Base-by-base conservation (phyloP, 2,797 vertebrate genomes). In the Sphaeramia orbicularis region DNA sequence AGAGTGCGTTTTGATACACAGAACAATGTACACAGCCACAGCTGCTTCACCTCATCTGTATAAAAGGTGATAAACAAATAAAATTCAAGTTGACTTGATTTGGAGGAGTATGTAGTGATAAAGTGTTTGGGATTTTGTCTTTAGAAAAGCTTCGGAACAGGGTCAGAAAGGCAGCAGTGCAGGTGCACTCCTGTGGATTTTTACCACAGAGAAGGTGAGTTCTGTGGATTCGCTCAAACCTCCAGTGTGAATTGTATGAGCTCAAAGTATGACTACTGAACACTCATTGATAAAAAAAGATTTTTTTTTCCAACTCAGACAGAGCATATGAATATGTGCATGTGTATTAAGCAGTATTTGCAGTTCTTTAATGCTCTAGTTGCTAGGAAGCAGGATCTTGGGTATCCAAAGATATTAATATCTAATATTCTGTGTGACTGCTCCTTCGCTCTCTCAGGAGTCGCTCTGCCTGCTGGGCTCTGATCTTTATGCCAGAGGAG, bases 321-420 rank as follows among this genome's bases (percentile, higher is more conserved):
- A 36, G 7, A 30, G 5, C 16, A 42, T 30, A 43, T 45, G 2
- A 42, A 35, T 35, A 27, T 42, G n/a, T 10, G 13, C 15, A 51
- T 78, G 48, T 49, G 42, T 45, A 54, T 57, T 11, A 37, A 62
- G 3, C 30, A 47, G 32, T 38, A 66, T 16, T 70, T 57, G 67
- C 58, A 45, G 8, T 75, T 78, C 58, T 60, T 62, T 52, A 66
- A 12, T 58, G 60, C 69, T 81, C 72, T 75, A 64, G 88, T 92
- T 92, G 89, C 89, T 91, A 91, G 78, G 90, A 86, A 69, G 86
- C 90, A 74, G 70, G 66, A 74, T 76, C 65, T 74, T 64, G 81
- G 76, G 63, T 71, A 64, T 74, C 76, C 45, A 58, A 76, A 32
- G 78, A 86, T 89, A 89, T 90, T 89, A 89, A 89, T 92, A 91